Percentiles rank a stretch among this genome's conserved stretches.
phyloP scores from a whole-genome alignment of 2,797 vertebrate genomes.

The Melanotaenia maccullochi region DNA sequence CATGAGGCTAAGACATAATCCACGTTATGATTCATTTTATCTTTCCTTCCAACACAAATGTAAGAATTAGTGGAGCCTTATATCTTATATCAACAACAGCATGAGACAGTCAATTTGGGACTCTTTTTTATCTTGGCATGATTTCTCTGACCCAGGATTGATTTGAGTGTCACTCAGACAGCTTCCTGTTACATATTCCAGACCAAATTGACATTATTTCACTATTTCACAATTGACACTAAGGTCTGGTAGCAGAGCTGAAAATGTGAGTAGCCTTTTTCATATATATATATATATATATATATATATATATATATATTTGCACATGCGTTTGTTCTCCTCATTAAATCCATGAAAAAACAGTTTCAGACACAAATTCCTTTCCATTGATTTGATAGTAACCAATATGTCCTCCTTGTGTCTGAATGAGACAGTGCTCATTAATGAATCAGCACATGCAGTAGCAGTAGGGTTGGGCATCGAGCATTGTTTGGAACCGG shows the following conservation, averaged over 20 bases:
- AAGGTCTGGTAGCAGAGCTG: neutral
- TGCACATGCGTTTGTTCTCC: neutral
- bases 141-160: neutral
- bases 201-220: too few species aligned
- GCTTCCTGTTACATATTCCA: too few species aligned
- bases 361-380: neutral
- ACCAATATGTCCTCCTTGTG: neutral
- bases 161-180: too few species aligned
- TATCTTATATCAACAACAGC: neutral
- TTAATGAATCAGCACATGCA: too few species aligned
- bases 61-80: neutral
- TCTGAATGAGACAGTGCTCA: neutral
- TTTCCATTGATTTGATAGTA: neutral
- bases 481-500: too few species aligned
- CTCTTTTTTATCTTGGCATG: neutral
- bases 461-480: too few species aligned
- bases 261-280: neutral
- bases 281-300: too few species aligned
- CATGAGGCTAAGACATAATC: neutral
- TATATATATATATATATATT: neutral
- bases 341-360: neutral
- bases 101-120: neutral
- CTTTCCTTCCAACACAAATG: too few species aligned
- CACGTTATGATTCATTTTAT: neutral
- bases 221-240: too few species aligned